Conservation (phyloP, 2,797 vertebrate genomes). For the Monodelphis domestica region DNA sequence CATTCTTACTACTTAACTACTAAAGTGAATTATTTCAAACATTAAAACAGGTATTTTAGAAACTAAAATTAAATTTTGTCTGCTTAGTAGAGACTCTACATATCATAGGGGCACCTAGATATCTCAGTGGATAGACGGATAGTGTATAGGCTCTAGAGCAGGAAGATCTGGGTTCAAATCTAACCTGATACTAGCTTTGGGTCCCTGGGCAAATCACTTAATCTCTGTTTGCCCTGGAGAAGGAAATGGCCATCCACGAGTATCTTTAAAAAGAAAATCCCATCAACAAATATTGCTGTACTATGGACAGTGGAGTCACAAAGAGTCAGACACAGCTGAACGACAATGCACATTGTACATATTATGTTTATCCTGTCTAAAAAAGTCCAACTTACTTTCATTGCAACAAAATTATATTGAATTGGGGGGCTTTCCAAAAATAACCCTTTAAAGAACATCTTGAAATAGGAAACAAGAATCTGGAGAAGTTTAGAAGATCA, state of each 20-base stretch:
- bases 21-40: constrained; percentile 27
- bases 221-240: too few relatives aligned
- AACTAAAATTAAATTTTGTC: constrained; percentile 19
- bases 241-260: too few relatives aligned
- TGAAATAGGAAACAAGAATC: not conserved
- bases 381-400: constrained; percentile 35
- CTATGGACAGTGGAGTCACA: too few relatives aligned
- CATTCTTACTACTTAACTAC: not conserved
- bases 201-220: too few relatives aligned
- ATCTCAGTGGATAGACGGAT: not conserved
- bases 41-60: constrained; percentile 32
- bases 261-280: too few relatives aligned
- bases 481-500: not conserved
- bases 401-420: constrained; percentile 2
- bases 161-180: not conserved
- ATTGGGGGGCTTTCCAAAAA: constrained; percentile 16
- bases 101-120: too few relatives aligned
- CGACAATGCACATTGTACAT: not conserved
- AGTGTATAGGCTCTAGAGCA: not conserved
- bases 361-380: not conserved
- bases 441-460: not conserved
- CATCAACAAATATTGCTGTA: too few relatives aligned
- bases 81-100: not conserved
- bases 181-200: not conserved
- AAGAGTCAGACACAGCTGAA: too few relatives aligned